Evolutionary conservation across 2,113 vertebrate species (phyloP).

Genomic region (Cariama cristata): DNA sequence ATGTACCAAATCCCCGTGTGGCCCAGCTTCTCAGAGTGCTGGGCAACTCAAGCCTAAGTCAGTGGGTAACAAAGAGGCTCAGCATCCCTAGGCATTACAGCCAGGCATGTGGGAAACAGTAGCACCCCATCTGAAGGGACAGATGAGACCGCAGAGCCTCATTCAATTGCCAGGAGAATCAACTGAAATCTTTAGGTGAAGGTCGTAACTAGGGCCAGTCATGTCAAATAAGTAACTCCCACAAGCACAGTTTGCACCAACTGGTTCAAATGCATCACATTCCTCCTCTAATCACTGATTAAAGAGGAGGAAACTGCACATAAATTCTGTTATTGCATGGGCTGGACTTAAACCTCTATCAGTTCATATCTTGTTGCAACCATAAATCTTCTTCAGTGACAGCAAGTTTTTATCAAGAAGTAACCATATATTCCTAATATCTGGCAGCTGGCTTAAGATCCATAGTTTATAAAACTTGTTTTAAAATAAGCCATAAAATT

Average conservation of each 20-base stretch:
- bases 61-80: neutral
- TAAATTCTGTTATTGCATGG: slow-evolving; percentile 35
- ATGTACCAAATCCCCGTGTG: neutral
- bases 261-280: slow-evolving; percentile 40
- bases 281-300: slow-evolving; percentile 40
- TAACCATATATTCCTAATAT: slow-evolving; percentile 24
- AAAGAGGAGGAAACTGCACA: slow-evolving; percentile 48
- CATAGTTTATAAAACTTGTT: slow-evolving; percentile 6
- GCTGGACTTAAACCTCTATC: slow-evolving; percentile 3
- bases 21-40: neutral
- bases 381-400: neutral
- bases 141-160: neutral
- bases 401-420: slow-evolving; percentile 26
- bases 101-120: neutral
- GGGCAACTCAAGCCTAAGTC: neutral
- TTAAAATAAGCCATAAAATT: slow-evolving; percentile 16
- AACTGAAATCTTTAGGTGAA: neutral
- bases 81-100: neutral
- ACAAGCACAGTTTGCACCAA: slow-evolving; percentile 21
- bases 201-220: slow-evolving; percentile 24
- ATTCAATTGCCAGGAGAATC: neutral
- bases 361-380: neutral
- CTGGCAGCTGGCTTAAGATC: slow-evolving; percentile 3
- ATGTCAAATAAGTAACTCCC: slow-evolving; percentile 29
- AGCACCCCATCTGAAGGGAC: neutral